These are phyloP conservation scores for Pedicia rivosa DNA, from an alignment of 2,888 invertebrate species.

Conservation along the genomic window DNA sequence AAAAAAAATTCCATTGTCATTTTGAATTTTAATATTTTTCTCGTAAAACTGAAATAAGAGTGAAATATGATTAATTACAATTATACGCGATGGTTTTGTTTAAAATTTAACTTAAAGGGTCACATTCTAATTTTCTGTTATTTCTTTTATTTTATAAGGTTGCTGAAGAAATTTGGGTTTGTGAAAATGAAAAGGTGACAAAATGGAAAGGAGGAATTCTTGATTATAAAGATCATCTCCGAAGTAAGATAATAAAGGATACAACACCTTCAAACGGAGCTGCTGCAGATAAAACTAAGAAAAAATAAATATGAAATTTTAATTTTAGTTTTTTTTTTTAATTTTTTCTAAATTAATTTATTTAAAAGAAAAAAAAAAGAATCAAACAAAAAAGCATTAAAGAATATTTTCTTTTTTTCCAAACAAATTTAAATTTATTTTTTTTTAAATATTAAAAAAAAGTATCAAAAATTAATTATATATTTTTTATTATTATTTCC, in stretches of 20 bases:
- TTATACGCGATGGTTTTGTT: conserved; percentile 2
- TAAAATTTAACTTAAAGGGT: background rate
- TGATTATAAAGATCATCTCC: conserved; percentile 88
- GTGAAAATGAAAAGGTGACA: conserved; percentile 87
- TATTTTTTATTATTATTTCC: too few relatives aligned
- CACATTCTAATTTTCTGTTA: conserved; percentile 6
- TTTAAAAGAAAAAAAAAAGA: too few relatives aligned
- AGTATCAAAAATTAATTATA: too few relatives aligned
- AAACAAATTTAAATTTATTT: too few relatives aligned
- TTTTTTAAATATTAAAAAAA: too few relatives aligned
- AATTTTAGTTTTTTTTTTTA: too few relatives aligned
- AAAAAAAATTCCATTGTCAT: background rate
- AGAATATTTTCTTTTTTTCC: too few relatives aligned
- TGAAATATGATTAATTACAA: too few relatives aligned
- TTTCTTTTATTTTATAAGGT: conserved; percentile 66
- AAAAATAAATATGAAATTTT: conserved; percentile 9
- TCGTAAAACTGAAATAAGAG: too few relatives aligned
- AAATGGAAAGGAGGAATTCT: conserved; percentile 97
- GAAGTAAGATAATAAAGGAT: conserved; percentile 61
- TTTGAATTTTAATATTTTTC: background rate
- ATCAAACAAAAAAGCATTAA: too few relatives aligned
- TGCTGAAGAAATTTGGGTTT: conserved; percentile 98
- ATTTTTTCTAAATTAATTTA: too few relatives aligned
- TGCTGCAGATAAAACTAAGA: conserved; percentile 6
- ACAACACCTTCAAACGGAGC: conserved; percentile 13